Evolutionary conservation across 2,113 vertebrate genomes (phyloP).

Genomic region (Protobothrops flavoviridis): DNA sequence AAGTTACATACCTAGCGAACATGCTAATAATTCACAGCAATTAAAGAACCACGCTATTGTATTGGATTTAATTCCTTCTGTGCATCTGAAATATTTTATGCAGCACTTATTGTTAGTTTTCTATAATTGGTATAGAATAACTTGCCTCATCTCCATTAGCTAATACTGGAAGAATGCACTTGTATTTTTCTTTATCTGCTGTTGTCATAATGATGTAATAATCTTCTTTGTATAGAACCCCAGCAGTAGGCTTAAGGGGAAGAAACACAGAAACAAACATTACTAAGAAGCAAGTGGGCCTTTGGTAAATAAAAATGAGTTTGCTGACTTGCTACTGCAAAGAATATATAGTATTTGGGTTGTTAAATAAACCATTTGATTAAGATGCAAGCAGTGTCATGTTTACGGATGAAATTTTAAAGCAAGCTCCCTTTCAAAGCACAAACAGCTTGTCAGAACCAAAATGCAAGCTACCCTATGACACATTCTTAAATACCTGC

Average conservation of each 20-base stretch:
- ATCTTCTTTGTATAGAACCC: conserved; percentile 90
- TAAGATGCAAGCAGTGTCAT: not conserved
- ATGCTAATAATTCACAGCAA: not conserved
- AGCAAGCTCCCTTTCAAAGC: not conserved
- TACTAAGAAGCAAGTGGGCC: not conserved
- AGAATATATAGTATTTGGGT: not conserved
- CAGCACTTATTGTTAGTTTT: not conserved
- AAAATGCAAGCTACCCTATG: not conserved
- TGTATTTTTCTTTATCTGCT: conserved; percentile 93
- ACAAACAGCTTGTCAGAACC: not conserved
- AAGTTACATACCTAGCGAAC: not conserved
- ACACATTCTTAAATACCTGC: no score
- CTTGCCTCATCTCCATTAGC: conserved; percentile 82
- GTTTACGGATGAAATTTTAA: not conserved
- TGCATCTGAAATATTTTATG: not conserved
- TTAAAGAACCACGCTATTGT: not conserved
- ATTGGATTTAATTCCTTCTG: not conserved
- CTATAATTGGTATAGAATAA: not conserved
- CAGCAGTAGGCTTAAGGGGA: conserved; percentile 80
- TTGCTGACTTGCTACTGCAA: not conserved
- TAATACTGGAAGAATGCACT: conserved; percentile 90
- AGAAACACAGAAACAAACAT: conserved; percentile 21
- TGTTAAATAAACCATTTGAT: not conserved
- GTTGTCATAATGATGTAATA: conserved; percentile 98
- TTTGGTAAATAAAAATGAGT: not conserved